Percentiles rank a stretch among this genome's conserved stretches.
Conservation (phyloP, 2,113 vertebrate species). For the Heterotilapia buettikoferi region DNA sequence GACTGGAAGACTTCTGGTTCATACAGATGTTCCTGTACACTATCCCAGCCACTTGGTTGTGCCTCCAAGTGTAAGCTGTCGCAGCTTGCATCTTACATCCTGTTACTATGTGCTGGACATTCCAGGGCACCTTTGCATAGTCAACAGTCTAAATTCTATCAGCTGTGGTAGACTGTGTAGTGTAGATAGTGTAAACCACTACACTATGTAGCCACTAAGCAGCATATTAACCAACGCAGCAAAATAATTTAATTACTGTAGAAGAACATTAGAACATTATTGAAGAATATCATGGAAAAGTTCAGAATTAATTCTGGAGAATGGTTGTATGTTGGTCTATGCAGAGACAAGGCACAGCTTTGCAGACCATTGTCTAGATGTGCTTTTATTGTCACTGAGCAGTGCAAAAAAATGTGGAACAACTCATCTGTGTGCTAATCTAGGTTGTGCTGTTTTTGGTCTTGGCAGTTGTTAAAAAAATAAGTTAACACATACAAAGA, state of each 20-base stretch:
- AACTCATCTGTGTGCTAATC: accelerated
- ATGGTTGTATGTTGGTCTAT: not conserved
- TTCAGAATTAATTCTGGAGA: not conserved
- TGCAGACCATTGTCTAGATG: not conserved
- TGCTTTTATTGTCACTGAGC: not conserved
- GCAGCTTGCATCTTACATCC: not conserved
- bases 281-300: accelerated
- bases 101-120: not conserved
- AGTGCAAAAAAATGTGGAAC: not conserved
- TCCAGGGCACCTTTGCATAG: not conserved
- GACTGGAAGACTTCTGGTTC: not conserved
- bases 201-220: not conserved
- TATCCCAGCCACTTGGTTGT: not conserved
- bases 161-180: not conserved
- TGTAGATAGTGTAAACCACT: not conserved
- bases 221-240: accelerated
- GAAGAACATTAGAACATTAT: not conserved
- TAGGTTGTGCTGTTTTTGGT: not conserved
- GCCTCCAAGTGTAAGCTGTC: not conserved
- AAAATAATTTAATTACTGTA: not conserved
- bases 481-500: not conserved
- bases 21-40: not conserved
- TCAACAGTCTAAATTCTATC: not conserved
- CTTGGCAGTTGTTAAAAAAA: not conserved
- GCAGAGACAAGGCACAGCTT: not conserved